These are phyloP conservation scores for Abrostola tripartita DNA, from an alignment of 2,888 invertebrate genomes.

Conservation along the genomic window DNA sequence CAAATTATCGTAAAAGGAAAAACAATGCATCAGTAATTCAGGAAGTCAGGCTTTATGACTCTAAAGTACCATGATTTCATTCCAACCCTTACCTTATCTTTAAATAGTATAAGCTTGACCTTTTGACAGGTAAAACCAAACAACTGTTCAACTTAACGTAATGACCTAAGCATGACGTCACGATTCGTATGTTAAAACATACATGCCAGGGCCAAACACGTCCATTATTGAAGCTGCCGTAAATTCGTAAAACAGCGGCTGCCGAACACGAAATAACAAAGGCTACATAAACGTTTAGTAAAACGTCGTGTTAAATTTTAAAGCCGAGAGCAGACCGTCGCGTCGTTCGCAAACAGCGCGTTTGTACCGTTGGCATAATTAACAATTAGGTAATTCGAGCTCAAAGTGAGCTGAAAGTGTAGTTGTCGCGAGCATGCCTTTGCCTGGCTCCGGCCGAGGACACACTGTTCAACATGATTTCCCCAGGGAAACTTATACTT, in stretches of 20 bases:
- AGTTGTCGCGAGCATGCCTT: slow-evolving; percentile 58
- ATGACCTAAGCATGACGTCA: not conserved
- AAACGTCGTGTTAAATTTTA: slow-evolving; percentile 44
- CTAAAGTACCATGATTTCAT: too few species aligned
- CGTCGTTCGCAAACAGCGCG: slow-evolving; percentile 44
- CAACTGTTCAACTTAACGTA: not conserved
- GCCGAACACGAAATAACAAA: slow-evolving; percentile 26
- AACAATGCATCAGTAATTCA: too few species aligned
- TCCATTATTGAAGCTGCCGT: slow-evolving; percentile 2
- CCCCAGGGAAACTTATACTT: slow-evolving; percentile 19
- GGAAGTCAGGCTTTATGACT: too few species aligned
- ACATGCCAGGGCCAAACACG: not conserved
- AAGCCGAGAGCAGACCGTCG: slow-evolving; percentile 31
- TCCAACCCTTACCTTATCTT: too few species aligned
- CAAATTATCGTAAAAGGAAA: too few species aligned
- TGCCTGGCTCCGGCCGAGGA: slow-evolving; percentile 42
- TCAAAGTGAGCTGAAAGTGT: slow-evolving; percentile 59
- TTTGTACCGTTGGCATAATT: slow-evolving; percentile 60
- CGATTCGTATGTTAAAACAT: slow-evolving; percentile 3
- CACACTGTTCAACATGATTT: slow-evolving; percentile 36
- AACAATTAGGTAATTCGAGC: slow-evolving; percentile 67
- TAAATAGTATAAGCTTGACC: too few species aligned
- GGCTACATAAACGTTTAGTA: slow-evolving; percentile 27
- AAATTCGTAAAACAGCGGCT: slow-evolving; percentile 8
- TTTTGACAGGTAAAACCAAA: not conserved